Base-by-base conservation (phyloP, 2,888 invertebrate genomes). In the Ametastegia equiseti region DNA sequence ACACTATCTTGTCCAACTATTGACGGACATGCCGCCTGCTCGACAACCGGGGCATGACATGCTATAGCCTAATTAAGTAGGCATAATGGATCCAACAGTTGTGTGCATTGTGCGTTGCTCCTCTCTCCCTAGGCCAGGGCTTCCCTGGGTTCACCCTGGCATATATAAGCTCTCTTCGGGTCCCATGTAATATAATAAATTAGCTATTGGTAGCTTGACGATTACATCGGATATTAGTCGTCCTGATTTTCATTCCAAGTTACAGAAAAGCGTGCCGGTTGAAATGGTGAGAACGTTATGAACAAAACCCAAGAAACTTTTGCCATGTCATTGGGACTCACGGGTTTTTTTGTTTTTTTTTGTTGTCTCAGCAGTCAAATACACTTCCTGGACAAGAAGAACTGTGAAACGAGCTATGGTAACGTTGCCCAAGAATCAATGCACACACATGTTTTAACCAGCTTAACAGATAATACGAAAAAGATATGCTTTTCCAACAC, bases 21-120 rank as follows among this genome's bases (percentile, higher is more conserved):
- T 84, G 77, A 75, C 54, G 57, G 75, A 57, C 75, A 75, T 50
- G 75, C 57, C n/a, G 27, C 78, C 60, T 30, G 42, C 30, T 77
- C 36, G n/a, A 15, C 60, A 60, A 78, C 78, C 63, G 60, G 65
- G 33, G 23, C 65, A 75, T 47, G 77, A 63, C 81, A 57, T 79
- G 69, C 79, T 54, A 78, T 69, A 85, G 87, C 88, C 89, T 90
- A 90, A 90, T 90, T 90, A 89, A 89, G 88, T 88, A 85, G 85
- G 87, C 87, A 88, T 89, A 89, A 90, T 90, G 86, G 88, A 88
- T 84, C 84, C 88, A 87, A 89, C 90, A 90, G 90, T 90, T 89
- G 90, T 87, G 86, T 88, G 85, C 83, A 88, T 86, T 88, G 88
- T 88, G 23, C 83, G 77, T 39, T 79, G 15, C 19, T 19, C 42